These are phyloP conservation scores for Ypsolopha scabrella DNA, from an alignment of 2,888 invertebrate genomes.

Conservation along the genomic window DNA sequence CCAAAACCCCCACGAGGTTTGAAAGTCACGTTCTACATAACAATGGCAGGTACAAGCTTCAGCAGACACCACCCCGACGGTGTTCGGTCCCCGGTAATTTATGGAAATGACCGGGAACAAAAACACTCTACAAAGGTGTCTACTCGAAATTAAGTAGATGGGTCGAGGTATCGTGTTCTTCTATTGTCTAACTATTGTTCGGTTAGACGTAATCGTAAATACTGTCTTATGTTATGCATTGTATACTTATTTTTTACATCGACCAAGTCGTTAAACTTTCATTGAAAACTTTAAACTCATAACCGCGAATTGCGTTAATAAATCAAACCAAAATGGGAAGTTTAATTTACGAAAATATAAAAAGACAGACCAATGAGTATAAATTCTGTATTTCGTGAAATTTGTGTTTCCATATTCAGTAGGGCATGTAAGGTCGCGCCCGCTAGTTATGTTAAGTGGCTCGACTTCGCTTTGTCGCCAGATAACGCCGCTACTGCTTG, in stretches of 20 bases:
- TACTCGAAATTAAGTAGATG: constrained; percentile 66
- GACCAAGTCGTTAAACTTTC: neutral
- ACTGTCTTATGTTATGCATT: constrained; percentile 13
- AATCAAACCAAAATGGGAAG: too few relatives aligned
- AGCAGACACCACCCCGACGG: constrained; percentile 16
- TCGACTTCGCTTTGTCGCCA: constrained; percentile 41
- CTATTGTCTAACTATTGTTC: constrained; percentile 53
- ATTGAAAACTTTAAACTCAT: too few relatives aligned
- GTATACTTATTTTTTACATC: neutral
- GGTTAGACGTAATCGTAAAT: constrained; percentile 47
- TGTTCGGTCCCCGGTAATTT: constrained; percentile 53
- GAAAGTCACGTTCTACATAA: constrained; percentile 58
- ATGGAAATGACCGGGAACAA: constrained; percentile 66
- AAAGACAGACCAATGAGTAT: neutral
- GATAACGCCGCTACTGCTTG: constrained; percentile 37
- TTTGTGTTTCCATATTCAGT: constrained; percentile 12
- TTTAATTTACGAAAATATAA: neutral
- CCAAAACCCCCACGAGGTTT: constrained; percentile 44
- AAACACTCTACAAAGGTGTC: constrained; percentile 64
- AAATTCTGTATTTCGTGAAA: constrained; percentile 3
- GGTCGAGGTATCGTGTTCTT: constrained; percentile 47
- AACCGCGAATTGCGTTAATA: too few relatives aligned
- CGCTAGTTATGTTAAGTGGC: constrained; percentile 31
- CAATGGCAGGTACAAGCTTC: constrained; percentile 55
- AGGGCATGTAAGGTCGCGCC: constrained; percentile 18